phyloP scores from a whole-genome alignment of 2,797 vertebrate species.

The Pygocentrus nattereri region DNA sequence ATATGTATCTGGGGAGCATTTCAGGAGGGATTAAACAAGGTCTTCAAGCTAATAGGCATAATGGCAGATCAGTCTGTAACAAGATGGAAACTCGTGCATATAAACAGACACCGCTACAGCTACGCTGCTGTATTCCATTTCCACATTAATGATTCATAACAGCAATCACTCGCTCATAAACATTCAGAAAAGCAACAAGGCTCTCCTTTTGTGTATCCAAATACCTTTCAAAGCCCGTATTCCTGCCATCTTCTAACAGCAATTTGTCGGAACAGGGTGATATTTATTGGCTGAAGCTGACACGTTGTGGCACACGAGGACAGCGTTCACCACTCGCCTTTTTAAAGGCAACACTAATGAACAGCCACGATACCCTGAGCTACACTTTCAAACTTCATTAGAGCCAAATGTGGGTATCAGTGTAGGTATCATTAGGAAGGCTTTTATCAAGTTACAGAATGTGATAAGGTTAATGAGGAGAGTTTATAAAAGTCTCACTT shows the following conservation, averaged over 20 bases:
- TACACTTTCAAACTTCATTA: conserved; percentile 60
- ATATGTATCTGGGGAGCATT: conserved; percentile 86
- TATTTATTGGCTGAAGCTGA: conserved; percentile 26
- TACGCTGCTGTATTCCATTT: conserved; percentile 80
- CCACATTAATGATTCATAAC: conserved; percentile 89
- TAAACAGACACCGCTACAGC: conserved; percentile 82
- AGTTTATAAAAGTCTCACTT: conserved; percentile 54
- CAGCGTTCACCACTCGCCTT: neutral
- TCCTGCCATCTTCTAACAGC: conserved; percentile 23
- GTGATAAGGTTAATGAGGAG: conserved; percentile 60
- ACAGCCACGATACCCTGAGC: conserved; percentile 41
- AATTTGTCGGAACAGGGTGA: conserved; percentile 10
- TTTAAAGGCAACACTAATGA: conserved; percentile 48
- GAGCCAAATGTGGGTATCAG: conserved; percentile 41
- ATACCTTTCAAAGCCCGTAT: conserved; percentile 47
- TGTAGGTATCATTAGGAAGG: conserved; percentile 57
- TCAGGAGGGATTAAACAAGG: conserved; percentile 87
- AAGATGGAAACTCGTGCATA: conserved; percentile 83
- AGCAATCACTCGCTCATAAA: conserved; percentile 87
- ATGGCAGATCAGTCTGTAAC: conserved; percentile 88
- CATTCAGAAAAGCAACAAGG: conserved; percentile 82
- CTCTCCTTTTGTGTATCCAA: conserved; percentile 52
- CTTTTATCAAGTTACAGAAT: conserved; percentile 61
- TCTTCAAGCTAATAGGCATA: conserved; percentile 88
- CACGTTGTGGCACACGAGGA: neutral